Percentiles rank a stretch among this genome's conserved stretches.
Conservation (phyloP, 2,113 vertebrate genomes). For the Ailuropoda melanoleuca region DNA sequence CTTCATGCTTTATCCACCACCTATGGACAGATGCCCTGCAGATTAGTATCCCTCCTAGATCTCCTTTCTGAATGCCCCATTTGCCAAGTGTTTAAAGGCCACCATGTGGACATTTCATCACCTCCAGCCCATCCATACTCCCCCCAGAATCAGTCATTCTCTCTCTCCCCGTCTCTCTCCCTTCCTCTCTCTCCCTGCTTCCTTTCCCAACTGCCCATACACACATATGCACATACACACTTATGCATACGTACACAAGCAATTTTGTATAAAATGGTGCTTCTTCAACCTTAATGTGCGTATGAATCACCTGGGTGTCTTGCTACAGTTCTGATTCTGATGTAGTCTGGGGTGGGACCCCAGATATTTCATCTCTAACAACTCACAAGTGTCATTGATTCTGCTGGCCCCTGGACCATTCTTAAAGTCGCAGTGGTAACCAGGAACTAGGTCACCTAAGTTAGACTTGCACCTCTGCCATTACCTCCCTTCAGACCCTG, state of each 20-base stretch:
- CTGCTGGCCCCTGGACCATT: neutral
- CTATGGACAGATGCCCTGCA: neutral
- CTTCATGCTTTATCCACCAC: neutral
- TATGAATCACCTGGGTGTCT: neutral
- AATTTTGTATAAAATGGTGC: neutral
- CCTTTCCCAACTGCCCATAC: neutral
- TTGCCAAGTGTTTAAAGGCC: neutral
- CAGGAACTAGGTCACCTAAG: neutral
- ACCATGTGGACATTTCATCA: neutral
- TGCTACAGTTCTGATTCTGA: neutral
- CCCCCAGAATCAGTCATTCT: neutral
- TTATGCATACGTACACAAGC: neutral
- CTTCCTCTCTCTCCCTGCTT: accelerated
- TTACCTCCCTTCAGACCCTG: neutral
- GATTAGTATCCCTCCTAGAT: neutral
- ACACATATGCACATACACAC: neutral
- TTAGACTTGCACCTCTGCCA: neutral
- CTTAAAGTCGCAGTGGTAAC: neutral
- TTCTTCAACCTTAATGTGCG: neutral
- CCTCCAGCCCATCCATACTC: neutral
- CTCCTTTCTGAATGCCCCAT: neutral
- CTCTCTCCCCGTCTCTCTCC: neutral
- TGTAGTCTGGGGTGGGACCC: neutral
- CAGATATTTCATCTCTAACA: neutral
- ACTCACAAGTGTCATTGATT: neutral